phyloP scores from a whole-genome alignment of 2,888 invertebrate species.

The Anodontia alba region DNA sequence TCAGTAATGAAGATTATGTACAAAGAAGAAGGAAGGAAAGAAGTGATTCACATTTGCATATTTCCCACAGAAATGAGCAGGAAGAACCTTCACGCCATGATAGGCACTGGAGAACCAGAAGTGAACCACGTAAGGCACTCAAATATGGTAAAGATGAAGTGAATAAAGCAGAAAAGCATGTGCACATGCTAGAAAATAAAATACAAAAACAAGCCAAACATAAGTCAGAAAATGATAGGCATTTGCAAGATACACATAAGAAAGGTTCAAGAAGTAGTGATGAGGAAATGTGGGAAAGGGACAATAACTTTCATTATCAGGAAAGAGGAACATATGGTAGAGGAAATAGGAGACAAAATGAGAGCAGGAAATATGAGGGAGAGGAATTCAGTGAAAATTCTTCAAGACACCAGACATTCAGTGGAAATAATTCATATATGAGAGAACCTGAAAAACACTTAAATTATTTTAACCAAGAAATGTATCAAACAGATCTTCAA shows the following conservation, averaged over 20 bases:
- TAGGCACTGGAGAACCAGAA: background rate
- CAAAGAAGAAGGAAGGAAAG: background rate
- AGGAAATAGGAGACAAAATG: background rate
- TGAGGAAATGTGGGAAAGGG: constrained; percentile 7
- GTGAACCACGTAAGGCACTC: background rate
- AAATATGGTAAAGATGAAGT: constrained; percentile 9
- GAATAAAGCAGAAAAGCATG: constrained; percentile 3
- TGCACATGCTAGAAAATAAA: background rate
- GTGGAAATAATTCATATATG: too few species aligned
- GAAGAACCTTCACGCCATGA: background rate
- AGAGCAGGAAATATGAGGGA: background rate
- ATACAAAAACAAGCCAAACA: background rate
- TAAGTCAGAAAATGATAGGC: background rate
- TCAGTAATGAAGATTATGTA: background rate
- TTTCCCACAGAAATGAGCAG: background rate
- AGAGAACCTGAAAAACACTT: too few species aligned
- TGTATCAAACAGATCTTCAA: too few species aligned
- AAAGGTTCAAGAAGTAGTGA: background rate
- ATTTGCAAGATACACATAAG: background rate
- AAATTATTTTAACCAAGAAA: too few species aligned
- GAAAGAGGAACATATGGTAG: background rate
- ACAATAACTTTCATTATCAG: constrained; percentile 1
- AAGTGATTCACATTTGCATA: background rate
- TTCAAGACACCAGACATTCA: too few species aligned
- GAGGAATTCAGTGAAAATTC: background rate